phyloP scores from a whole-genome alignment of 1,140 invertebrate genomes.

The Apis laboriosa region DNA sequence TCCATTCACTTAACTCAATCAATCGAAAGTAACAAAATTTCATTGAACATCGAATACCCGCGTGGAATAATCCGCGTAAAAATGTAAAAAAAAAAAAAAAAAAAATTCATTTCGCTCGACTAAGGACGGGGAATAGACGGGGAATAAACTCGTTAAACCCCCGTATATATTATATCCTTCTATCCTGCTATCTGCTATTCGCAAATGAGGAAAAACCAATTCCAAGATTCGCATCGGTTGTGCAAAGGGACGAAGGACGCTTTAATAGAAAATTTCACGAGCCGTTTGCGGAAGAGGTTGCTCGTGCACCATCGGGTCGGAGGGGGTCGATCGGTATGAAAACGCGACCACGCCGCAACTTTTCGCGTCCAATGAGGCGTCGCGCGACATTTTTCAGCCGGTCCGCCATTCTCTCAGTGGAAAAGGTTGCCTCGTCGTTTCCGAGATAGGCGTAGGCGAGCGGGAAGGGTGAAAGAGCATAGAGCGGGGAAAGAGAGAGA shows the following conservation, averaged over 20 bases:
- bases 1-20: no score
- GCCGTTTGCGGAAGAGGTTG: neutral
- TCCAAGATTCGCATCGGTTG: neutral
- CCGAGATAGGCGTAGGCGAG: constrained; percentile 15
- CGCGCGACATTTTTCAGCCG: constrained; percentile 22
- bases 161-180: no score
- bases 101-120: no score
- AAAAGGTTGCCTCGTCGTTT: neutral
- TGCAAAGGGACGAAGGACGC: neutral
- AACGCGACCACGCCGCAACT: neutral
- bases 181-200: no score
- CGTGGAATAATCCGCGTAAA: no score
- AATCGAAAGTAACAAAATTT: no score
- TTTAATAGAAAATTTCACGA: constrained; percentile 10
- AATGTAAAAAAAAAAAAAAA: no score
- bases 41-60: no score
- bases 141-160: no score
- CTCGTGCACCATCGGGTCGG: no score
- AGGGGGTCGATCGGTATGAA: neutral
- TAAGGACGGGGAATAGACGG: no score
- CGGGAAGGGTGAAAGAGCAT: neutral
- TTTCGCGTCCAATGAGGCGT: constrained; percentile 4
- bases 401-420: neutral
- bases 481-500: neutral
- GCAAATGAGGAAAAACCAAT: neutral